A percentile compares a stretch with the other conserved stretches of the same genome.
These are phyloP conservation scores for Dasypolia templi DNA, from an alignment of 2,888 invertebrate genomes.

Conservation along the genomic window DNA sequence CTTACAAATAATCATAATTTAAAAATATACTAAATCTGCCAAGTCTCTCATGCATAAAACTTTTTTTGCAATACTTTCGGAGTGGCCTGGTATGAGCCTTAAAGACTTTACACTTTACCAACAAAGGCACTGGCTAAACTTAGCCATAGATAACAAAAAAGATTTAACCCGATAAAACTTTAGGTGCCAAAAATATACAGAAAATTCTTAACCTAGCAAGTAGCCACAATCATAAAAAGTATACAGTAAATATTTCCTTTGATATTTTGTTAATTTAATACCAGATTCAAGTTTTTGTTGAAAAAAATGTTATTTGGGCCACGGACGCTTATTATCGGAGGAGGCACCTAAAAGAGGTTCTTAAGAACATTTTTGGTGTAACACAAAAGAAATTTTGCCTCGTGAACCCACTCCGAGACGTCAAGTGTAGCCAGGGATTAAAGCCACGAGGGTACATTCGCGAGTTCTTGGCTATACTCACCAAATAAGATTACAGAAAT, in stretches of 20 bases:
- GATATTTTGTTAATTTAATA: conserved; percentile 57
- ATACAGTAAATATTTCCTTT: conserved; percentile 51
- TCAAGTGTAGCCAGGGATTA: conserved; percentile 66
- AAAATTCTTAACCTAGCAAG: conserved; percentile 12
- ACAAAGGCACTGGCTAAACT: neutral
- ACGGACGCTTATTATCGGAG: conserved; percentile 61
- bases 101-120: too few species aligned
- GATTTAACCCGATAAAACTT: conserved; percentile 5
- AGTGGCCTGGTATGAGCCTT: too few species aligned
- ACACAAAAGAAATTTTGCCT: conserved; percentile 71
- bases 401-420: conserved; percentile 65
- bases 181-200: conserved; percentile 4
- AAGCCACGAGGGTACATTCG: conserved; percentile 56
- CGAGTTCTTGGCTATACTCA: conserved; percentile 44
- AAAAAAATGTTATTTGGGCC: conserved; percentile 55
- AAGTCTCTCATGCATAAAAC: too few species aligned
- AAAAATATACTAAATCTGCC: too few species aligned
- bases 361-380: conserved; percentile 62
- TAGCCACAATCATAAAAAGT: conserved; percentile 22
- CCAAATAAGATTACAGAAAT: conserved; percentile 47
- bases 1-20: too few species aligned
- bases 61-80: too few species aligned
- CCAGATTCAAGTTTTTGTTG: conserved; percentile 42
- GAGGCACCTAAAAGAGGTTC: conserved; percentile 54
- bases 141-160: neutral